Evolutionary conservation across 2,888 invertebrate genomes (phyloP).

Genomic region (Drosophila conformis): DNA sequence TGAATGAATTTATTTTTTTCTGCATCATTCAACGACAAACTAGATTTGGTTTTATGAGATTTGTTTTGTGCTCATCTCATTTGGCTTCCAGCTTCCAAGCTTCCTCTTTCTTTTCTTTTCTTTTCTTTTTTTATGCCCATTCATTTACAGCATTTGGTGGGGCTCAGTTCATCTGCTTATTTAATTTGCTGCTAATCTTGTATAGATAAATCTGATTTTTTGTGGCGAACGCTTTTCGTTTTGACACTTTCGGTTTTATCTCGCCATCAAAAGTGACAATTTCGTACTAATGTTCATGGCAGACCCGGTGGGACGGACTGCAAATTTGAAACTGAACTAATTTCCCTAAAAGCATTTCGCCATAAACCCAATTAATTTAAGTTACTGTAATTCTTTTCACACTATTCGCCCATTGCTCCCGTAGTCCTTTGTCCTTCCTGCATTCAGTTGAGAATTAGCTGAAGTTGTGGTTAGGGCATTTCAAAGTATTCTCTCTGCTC

Average conservation of each 20-base stretch:
- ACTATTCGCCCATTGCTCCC: constrained; percentile 40
- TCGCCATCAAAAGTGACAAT: constrained; percentile 75
- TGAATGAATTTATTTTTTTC: constrained; percentile 74
- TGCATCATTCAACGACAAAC: constrained; percentile 79
- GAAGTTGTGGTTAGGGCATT: constrained; percentile 57
- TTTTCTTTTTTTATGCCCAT: constrained; percentile 30
- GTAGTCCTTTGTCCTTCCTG: neutral
- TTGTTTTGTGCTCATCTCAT: constrained; percentile 71
- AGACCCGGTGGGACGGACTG: constrained; percentile 7
- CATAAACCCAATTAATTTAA: constrained; percentile 80
- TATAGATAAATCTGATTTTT: constrained; percentile 63
- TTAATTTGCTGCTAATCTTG: constrained; percentile 80
- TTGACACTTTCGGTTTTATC: constrained; percentile 56
- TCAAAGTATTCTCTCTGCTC: constrained; percentile 28
- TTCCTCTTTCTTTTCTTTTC: no score
- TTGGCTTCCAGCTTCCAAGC: constrained; percentile 30
- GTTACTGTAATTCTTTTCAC: constrained; percentile 70
- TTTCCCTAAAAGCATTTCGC: constrained; percentile 78
- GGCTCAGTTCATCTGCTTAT: constrained; percentile 66
- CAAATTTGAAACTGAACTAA: constrained; percentile 70
- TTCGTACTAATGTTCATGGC: constrained; percentile 51
- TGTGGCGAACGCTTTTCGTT: constrained; percentile 13
- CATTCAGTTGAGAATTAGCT: constrained; percentile 53
- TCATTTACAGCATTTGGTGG: constrained; percentile 55
- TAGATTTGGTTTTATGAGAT: constrained; percentile 79